These are phyloP conservation scores for Plebejus argus DNA, from an alignment of 2,888 invertebrate genomes.

Conservation along the genomic window DNA sequence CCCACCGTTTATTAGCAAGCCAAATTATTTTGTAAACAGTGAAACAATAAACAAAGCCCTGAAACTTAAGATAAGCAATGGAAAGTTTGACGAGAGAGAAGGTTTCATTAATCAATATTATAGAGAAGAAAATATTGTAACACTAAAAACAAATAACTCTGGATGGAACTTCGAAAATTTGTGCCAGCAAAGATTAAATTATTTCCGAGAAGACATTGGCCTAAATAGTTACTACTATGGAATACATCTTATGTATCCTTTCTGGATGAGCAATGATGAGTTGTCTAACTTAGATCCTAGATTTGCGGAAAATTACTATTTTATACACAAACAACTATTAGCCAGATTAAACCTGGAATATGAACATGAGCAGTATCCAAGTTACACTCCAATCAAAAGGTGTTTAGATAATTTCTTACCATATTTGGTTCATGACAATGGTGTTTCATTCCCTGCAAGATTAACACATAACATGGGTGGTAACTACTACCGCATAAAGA, in stretches of 20 bases:
- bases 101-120: slow-evolving; percentile 54
- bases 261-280: slow-evolving; percentile 79
- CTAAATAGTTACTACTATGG: slow-evolving; percentile 82
- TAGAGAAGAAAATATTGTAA: slow-evolving; percentile 49
- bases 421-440: slow-evolving; percentile 65
- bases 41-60: slow-evolving; percentile 66
- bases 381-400: slow-evolving; percentile 41
- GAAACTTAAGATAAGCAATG: slow-evolving; percentile 54
- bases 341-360: slow-evolving; percentile 65
- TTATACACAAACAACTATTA: slow-evolving; percentile 62
- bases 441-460: slow-evolving; percentile 65
- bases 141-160: slow-evolving; percentile 68
- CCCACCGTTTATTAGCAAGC: slow-evolving; percentile 75
- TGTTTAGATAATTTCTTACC: slow-evolving; percentile 58
- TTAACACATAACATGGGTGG: slow-evolving; percentile 54
- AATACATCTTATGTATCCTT: slow-evolving; percentile 79
- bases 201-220: slow-evolving; percentile 84
- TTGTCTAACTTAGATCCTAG: slow-evolving; percentile 59
- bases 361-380: slow-evolving; percentile 51
- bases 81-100: slow-evolving; percentile 48
- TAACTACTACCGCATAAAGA: slow-evolving; percentile 54
- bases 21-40: slow-evolving; percentile 64
- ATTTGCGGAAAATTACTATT: slow-evolving; percentile 68
- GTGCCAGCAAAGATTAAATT: slow-evolving; percentile 78
- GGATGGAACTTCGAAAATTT: slow-evolving; percentile 75